A percentile compares a stretch with the other conserved stretches of the same genome.
phyloP scores from a whole-genome alignment of 2,888 invertebrate species.

The Nesidiocoris tenuis region DNA sequence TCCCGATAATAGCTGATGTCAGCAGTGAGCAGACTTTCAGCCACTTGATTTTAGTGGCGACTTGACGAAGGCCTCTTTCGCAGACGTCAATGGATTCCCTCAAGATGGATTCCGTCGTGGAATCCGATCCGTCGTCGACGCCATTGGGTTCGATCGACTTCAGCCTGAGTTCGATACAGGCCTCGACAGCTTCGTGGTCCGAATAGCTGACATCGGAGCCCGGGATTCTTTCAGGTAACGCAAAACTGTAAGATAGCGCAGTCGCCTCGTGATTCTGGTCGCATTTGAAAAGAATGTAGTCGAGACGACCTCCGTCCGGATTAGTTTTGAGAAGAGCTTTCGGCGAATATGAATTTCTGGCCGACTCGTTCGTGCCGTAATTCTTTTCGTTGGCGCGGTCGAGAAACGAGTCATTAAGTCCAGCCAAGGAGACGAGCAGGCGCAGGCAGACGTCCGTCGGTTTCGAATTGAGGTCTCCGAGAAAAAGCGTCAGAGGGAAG shows the following conservation, averaged over 20 bases:
- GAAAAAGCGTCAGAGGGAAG: constrained; percentile 81
- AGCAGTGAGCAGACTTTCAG: background rate
- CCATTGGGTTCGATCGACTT: background rate
- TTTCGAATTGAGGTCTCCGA: constrained; percentile 92
- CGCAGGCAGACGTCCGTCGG: constrained; percentile 78
- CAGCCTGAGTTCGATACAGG: constrained; percentile 5
- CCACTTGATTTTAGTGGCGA: background rate
- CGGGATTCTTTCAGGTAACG: constrained; percentile 65
- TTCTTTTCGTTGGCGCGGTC: constrained; percentile 49
- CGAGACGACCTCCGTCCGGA: constrained; percentile 83
- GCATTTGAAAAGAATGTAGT: constrained; percentile 77
- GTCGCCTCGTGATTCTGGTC: constrained; percentile 52
- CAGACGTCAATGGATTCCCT: background rate
- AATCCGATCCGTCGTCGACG: background rate
- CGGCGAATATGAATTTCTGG: constrained; percentile 79
- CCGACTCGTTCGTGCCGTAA: constrained; percentile 74
- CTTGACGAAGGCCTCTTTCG: constrained; percentile 4
- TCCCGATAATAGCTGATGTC: background rate
- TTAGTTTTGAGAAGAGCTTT: constrained; percentile 57
- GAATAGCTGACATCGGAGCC: constrained; percentile 75
- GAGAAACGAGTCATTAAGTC: constrained; percentile 51
- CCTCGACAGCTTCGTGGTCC: constrained; percentile 82
- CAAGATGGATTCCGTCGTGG: background rate
- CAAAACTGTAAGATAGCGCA: constrained; percentile 60
- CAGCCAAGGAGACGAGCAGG: constrained; percentile 47